Conservation (phyloP, 2,888 invertebrate genomes). For the Abscondita cerata region DNA sequence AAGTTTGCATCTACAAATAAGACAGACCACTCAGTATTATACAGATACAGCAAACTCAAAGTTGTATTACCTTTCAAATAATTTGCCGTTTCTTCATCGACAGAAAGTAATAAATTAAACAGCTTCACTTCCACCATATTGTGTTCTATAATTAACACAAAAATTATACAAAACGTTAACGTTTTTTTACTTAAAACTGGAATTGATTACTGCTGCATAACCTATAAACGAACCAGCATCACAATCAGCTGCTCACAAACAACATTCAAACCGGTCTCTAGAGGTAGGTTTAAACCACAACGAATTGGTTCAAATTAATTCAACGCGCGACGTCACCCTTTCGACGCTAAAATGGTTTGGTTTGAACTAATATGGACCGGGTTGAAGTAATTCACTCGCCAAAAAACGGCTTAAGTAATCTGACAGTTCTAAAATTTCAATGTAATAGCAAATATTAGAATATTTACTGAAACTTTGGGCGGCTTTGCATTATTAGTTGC, state of each 20-base stretch:
- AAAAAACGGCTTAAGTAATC: not conserved
- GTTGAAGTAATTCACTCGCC: not conserved
- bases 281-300: not conserved
- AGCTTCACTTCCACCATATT: not conserved
- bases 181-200: not conserved
- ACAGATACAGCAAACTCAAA: not conserved
- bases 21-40: not conserved
- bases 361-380: not conserved
- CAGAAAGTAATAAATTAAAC: not conserved
- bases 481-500: too few relatives aligned
- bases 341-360: not conserved
- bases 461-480: too few relatives aligned
- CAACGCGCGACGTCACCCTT: not conserved
- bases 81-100: not conserved
- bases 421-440: too few relatives aligned
- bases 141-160: not conserved
- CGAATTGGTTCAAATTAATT: not conserved
- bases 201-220: not conserved
- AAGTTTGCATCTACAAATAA: conserved; percentile 5
- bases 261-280: not conserved
- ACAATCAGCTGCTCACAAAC: not conserved
- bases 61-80: too few relatives aligned
- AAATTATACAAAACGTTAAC: too few relatives aligned
- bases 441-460: too few relatives aligned
- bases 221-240: not conserved